phyloP scores from a whole-genome alignment of 2,797 vertebrate genomes.

The Sebastes vulpes region DNA sequence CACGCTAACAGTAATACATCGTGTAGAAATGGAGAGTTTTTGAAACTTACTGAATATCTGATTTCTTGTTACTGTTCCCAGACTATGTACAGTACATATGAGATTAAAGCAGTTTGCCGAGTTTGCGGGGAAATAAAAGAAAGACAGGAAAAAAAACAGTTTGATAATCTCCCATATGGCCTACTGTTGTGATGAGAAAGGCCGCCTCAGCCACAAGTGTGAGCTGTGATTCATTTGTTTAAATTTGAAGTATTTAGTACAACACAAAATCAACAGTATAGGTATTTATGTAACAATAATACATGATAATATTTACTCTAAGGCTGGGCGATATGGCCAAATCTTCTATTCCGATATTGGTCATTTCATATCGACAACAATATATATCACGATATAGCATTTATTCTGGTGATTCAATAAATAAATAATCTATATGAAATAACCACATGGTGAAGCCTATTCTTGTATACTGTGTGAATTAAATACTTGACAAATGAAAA shows the following conservation, averaged over 20 bases:
- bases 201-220: background rate
- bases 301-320: too few relatives aligned
- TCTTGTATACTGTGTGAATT: too few relatives aligned
- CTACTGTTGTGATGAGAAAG: background rate
- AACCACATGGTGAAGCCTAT: too few relatives aligned
- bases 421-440: too few relatives aligned
- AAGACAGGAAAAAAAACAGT: background rate
- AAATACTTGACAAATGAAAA: too few relatives aligned
- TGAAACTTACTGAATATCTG: background rate
- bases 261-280: background rate
- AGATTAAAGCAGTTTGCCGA: background rate
- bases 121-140: background rate
- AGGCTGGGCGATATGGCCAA: too few relatives aligned
- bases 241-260: background rate
- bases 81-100: background rate
- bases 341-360: too few relatives aligned
- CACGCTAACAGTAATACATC: conserved; percentile 28
- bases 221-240: background rate
- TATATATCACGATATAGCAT: too few relatives aligned
- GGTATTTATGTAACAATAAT: background rate
- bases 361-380: too few relatives aligned
- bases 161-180: background rate
- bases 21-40: conserved; percentile 19
- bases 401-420: too few relatives aligned
- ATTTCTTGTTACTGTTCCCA: background rate